Evolutionary conservation across 1,140 invertebrate genomes (phyloP).

Genomic region (Philaenus spumarius): DNA sequence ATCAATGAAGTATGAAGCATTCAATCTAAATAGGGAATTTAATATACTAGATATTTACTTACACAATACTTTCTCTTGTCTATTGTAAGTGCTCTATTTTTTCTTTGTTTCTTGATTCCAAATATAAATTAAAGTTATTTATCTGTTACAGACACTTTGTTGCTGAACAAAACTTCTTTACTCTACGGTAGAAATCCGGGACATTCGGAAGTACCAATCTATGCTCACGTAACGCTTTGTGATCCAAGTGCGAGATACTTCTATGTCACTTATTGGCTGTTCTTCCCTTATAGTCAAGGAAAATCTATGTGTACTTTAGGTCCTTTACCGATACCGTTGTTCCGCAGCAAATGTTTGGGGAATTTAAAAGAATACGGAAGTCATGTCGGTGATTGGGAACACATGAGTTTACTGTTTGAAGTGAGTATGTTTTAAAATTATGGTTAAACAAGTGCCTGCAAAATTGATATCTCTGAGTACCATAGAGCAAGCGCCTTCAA

Average conservation of each 20-base stretch:
- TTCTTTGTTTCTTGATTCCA: too few relatives aligned
- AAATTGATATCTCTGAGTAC: too few relatives aligned
- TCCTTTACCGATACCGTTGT: conserved; percentile 46
- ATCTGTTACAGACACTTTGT: conserved; percentile 41
- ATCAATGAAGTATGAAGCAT: too few relatives aligned
- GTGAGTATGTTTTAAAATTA: too few relatives aligned
- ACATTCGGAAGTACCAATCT: conserved; percentile 47
- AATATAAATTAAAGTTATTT: too few relatives aligned
- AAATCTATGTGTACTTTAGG: conserved; percentile 47
- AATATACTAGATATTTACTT: too few relatives aligned
- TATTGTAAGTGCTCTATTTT: too few relatives aligned
- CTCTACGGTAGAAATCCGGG: conserved; percentile 51
- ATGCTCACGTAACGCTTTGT: conserved; percentile 48
- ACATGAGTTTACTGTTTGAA: conserved; percentile 53
- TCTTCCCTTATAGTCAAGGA: conserved; percentile 57
- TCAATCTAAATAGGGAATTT: too few relatives aligned
- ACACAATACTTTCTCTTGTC: too few relatives aligned
- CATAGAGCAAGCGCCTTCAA: too few relatives aligned
- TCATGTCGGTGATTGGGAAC: conserved; percentile 62
- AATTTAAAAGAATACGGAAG: conserved; percentile 49
- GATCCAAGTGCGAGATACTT: conserved; percentile 36
- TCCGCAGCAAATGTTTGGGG: conserved; percentile 50
- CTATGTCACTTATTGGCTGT: conserved; percentile 61
- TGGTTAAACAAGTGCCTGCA: too few relatives aligned
- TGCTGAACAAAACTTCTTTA: conserved; percentile 48